phyloP scores from a whole-genome alignment of 2,888 invertebrate species.

The Eupithecia subfuscata region DNA sequence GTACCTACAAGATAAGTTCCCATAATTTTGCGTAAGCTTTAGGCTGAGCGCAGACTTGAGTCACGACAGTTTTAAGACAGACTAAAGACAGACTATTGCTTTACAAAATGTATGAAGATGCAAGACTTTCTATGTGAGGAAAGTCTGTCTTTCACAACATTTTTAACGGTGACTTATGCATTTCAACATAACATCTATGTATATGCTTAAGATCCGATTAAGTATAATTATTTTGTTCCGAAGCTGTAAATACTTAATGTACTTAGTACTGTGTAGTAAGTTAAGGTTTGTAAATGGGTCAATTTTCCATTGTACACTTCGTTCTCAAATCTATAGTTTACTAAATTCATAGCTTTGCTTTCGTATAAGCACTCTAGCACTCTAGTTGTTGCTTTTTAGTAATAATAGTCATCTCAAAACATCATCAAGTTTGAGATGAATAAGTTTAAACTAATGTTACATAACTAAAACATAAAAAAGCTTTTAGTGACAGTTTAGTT shows the following conservation, averaged over 20 bases:
- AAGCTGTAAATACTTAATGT: constrained; percentile 59
- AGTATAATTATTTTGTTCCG: constrained; percentile 45
- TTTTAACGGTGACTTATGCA: not conserved
- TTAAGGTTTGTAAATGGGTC: constrained; percentile 77
- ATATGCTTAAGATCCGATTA: not conserved
- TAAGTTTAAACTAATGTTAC: constrained; percentile 25
- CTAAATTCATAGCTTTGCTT: constrained; percentile 69
- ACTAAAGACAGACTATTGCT: no score
- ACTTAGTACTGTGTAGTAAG: constrained; percentile 56
- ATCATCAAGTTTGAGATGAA: constrained; percentile 37
- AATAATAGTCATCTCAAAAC: constrained; percentile 47
- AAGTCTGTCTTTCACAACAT: no score
- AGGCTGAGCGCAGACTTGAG: no score
- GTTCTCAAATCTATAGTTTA: constrained; percentile 63
- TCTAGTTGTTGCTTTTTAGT: constrained; percentile 69
- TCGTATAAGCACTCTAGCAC: constrained; percentile 62
- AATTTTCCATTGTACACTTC: constrained; percentile 71
- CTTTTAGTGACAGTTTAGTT: constrained; percentile 1
- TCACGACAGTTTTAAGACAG: no score
- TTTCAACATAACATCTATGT: not conserved
- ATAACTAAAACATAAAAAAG: not conserved
- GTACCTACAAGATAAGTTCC: not conserved
- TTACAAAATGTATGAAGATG: no score
- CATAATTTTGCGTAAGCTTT: not conserved
- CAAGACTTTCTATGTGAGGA: no score